Percentiles rank a stretch among this genome's conserved stretches.
These are phyloP conservation scores for Stomorhina lunata DNA, from an alignment of 2,888 invertebrate genomes.

Conservation along the genomic window DNA sequence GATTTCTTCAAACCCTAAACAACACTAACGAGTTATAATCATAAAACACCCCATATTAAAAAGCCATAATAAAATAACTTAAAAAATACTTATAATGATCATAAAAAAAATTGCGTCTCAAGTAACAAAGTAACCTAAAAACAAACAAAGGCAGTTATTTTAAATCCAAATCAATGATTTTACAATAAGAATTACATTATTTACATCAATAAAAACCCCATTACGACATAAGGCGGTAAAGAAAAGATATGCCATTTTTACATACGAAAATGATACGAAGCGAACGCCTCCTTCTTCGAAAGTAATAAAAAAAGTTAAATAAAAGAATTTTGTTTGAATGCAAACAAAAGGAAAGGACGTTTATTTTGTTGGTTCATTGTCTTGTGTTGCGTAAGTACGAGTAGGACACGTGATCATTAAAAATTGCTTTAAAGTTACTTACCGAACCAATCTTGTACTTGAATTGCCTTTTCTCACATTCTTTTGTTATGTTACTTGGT, in stretches of 20 bases:
- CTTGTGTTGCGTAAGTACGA: not conserved
- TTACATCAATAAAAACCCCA: not conserved
- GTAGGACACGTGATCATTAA: slow-evolving; percentile 46
- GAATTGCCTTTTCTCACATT: not conserved
- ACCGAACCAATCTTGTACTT: not conserved
- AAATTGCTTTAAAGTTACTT: slow-evolving; percentile 13
- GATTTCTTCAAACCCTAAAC: no score
- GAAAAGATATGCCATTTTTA: no score
- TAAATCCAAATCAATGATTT: slow-evolving; percentile 45
- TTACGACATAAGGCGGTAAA: not conserved
- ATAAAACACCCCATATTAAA: no score
- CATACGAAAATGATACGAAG: not conserved
- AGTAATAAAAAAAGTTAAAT: not conserved
- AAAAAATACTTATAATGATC: no score
- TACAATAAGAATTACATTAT: slow-evolving; percentile 46
- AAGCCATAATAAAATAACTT: no score
- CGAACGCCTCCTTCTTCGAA: not conserved
- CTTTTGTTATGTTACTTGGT: not conserved
- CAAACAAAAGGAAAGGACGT: not conserved
- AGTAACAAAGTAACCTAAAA: not conserved
- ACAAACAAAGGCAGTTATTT: not conserved
- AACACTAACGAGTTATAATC: no score
- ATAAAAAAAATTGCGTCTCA: no score
- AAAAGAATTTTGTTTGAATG: not conserved
- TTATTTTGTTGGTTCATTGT: not conserved